Conservation (phyloP, 37 sponge, comb jelly and placozoan species). For the Halichondria panicea region DNA sequence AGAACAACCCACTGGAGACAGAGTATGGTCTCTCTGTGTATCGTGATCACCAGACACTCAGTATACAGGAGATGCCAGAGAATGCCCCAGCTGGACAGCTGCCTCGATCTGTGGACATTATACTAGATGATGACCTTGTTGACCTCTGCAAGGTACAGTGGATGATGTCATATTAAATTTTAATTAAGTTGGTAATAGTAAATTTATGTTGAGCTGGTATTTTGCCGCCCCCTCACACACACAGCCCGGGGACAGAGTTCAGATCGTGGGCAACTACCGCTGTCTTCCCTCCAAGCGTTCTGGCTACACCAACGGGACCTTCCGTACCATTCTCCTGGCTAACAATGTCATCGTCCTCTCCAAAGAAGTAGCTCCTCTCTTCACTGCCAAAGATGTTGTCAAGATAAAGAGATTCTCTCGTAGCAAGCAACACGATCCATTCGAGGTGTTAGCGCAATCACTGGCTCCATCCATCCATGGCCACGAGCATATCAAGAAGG, state of each 20-base stretch:
- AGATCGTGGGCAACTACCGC: constrained; percentile 86
- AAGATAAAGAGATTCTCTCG: constrained; percentile 82
- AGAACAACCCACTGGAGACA: constrained; percentile 95
- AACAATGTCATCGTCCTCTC: constrained; percentile 75
- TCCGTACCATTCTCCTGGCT: constrained; percentile 88
- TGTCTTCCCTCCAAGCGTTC: constrained; percentile 89
- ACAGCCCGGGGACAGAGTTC: constrained; percentile 92
- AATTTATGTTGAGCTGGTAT: not conserved
- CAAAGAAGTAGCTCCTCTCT: constrained; percentile 81
- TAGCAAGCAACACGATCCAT: constrained; percentile 58
- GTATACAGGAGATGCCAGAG: constrained; percentile 99
- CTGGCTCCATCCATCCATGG: constrained; percentile 98
- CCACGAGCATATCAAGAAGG: constrained; percentile 91
- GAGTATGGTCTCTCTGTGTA: constrained; percentile 95
- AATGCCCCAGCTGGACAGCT: constrained; percentile 98
- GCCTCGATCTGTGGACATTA: constrained; percentile 92
- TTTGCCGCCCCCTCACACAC: not conserved
- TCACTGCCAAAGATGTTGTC: constrained; percentile 75
- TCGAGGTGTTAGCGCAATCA: constrained; percentile 89
- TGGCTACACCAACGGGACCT: constrained; percentile 91
- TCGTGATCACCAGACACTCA: constrained; percentile 93
- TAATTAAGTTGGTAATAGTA: not conserved
- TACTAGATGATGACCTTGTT: constrained; percentile 91
- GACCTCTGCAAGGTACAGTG: constrained; percentile 83
- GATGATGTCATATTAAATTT: not conserved